A percentile compares a stretch with the other conserved stretches of the same genome.
These are phyloP conservation scores for Penaeus monodon DNA, from an alignment of 2,888 invertebrate genomes.

Conservation along the genomic window DNA sequence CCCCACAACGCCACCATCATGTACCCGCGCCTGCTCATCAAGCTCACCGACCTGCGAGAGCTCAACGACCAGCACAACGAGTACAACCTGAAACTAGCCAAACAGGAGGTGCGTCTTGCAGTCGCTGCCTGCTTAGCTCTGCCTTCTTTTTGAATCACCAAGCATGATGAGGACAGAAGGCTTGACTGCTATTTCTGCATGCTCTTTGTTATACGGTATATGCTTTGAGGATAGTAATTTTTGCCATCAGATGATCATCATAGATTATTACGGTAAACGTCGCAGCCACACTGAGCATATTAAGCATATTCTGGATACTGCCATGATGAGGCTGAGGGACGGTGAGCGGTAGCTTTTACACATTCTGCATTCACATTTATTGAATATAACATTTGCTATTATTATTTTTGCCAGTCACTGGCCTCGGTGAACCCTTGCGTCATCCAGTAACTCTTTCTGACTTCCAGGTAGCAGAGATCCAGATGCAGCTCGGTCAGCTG, in stretches of 20 bases:
- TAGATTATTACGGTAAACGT: no score
- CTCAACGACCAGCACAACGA: constrained; percentile 68
- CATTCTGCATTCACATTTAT: no score
- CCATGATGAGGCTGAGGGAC: no score
- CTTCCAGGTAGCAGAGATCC: constrained; percentile 67
- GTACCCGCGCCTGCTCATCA: constrained; percentile 70
- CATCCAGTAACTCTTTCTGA: background rate
- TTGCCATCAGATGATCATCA: no score
- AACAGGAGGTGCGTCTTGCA: constrained; percentile 34
- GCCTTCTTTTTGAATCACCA: background rate
- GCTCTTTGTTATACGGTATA: no score
- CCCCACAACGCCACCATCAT: constrained; percentile 67
- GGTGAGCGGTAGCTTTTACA: no score
- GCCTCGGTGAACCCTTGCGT: background rate
- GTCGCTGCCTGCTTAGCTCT: no score
- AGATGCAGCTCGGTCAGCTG: constrained; percentile 67
- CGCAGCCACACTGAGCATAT: no score
- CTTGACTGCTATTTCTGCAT: no score
- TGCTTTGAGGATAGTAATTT: no score
- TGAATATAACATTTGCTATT: background rate
- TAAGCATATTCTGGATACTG: no score
- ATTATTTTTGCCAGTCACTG: background rate
- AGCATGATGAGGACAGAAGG: background rate
- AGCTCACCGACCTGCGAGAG: constrained; percentile 70
- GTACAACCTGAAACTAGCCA: constrained; percentile 64